A percentile compares a stretch with the other conserved stretches of the same genome.
Evolutionary conservation across 2,113 vertebrate genomes (phyloP).

Genomic region (Hydrolagus affinis): DNA sequence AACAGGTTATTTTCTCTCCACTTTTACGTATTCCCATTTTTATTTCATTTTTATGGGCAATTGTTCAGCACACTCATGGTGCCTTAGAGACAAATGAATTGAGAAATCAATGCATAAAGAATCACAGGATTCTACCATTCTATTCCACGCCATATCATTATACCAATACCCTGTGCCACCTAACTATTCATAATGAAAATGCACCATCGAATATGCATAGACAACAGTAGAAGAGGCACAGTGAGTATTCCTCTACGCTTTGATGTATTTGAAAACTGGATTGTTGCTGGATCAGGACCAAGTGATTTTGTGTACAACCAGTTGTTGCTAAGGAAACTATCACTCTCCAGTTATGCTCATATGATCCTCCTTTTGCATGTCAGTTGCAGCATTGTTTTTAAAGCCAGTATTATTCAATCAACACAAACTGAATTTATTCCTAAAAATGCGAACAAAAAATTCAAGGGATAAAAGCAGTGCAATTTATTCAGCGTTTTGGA

Average conservation of each 20-base stretch:
- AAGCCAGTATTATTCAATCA: background rate
- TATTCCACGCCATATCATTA: background rate
- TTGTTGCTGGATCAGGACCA: background rate
- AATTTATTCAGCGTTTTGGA: background rate
- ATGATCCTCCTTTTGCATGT: background rate
- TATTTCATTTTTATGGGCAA: background rate
- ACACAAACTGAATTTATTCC: background rate
- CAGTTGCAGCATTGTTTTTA: background rate
- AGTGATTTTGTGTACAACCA: background rate
- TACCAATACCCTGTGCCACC: background rate
- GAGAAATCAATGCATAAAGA: background rate
- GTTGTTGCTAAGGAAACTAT: slow-evolving; percentile 10
- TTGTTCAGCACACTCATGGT: background rate
- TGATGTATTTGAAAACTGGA: background rate
- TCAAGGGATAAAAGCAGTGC: background rate
- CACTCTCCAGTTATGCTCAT: background rate
- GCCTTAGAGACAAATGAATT: background rate
- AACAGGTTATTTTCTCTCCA: no score
- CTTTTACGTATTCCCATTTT: no score
- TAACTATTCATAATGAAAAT: background rate
- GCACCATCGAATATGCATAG: background rate
- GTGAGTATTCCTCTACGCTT: background rate
- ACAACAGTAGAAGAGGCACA: background rate
- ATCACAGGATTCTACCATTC: background rate
- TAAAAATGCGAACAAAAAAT: background rate